Conservation (phyloP, 2,113 vertebrate genomes). For the Murina feae region DNA sequence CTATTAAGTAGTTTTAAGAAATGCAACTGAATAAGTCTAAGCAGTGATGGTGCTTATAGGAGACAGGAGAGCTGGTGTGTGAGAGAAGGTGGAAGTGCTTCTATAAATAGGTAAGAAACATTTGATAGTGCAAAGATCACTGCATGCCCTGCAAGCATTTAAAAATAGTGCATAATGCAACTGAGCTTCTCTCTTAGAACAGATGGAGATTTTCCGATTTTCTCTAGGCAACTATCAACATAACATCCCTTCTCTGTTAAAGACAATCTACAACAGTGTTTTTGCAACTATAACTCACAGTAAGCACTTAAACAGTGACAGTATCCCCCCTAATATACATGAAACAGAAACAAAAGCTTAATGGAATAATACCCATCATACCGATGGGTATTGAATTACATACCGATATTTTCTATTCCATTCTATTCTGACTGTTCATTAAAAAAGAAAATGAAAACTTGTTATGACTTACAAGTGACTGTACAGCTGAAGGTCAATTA, state of each 20-base stretch:
- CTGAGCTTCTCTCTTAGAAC: conserved; percentile 11
- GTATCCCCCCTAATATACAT: not conserved
- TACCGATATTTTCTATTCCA: not conserved
- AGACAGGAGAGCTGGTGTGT: conserved; percentile 4
- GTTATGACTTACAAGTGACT: not conserved
- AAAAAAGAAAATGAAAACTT: not conserved
- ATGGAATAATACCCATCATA: not conserved
- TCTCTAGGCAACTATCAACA: not conserved
- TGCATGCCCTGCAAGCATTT: not conserved
- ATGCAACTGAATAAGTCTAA: conserved; percentile 37
- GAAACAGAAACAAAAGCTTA: not conserved
- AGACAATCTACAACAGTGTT: not conserved
- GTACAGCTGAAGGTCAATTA: not conserved
- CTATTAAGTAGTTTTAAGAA: conserved; percentile 49
- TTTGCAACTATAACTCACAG: not conserved
- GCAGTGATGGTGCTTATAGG: not conserved
- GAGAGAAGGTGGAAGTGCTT: conserved; percentile 22
- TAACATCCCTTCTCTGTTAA: not conserved
- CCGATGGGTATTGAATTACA: not conserved
- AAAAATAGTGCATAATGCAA: conserved; percentile 56
- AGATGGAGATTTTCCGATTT: not conserved
- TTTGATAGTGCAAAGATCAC: conserved; percentile 37
- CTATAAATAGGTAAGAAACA: conserved; percentile 61
- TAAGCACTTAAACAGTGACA: not conserved
- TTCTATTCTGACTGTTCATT: not conserved